phyloP scores from a whole-genome alignment of 92 coral and sea anemone species.

The Porites lobata region DNA sequence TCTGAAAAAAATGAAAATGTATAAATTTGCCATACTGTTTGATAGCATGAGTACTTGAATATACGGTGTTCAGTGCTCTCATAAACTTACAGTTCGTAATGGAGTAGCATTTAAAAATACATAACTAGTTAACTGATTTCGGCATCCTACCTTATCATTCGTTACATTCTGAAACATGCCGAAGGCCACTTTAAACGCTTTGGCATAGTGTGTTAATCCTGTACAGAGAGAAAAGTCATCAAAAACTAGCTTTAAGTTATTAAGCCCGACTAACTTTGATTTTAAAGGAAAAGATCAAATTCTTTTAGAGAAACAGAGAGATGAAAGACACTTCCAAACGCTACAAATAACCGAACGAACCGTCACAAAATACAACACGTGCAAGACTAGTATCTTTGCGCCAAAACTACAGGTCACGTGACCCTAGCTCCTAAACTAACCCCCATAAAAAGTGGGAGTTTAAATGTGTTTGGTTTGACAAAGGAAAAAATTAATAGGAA shows the following conservation, averaged over 20 bases:
- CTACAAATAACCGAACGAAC: not conserved
- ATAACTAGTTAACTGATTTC: too few relatives aligned
- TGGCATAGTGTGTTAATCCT: slow-evolving; percentile 57
- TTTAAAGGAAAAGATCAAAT: too few relatives aligned
- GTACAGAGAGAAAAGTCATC: not conserved
- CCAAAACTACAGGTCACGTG: not conserved
- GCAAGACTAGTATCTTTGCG: not conserved
- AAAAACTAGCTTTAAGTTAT: too few relatives aligned
- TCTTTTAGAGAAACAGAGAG: not conserved
- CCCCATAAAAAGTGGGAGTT: too few relatives aligned
- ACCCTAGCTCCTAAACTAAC: not conserved
- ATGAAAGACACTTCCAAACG: not conserved
- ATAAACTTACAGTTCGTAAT: too few relatives aligned
- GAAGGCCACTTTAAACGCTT: slow-evolving; percentile 60
- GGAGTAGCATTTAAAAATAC: too few relatives aligned
- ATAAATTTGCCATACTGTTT: too few relatives aligned
- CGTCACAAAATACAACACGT: not conserved
- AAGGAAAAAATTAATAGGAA: too few relatives aligned
- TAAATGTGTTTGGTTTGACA: too few relatives aligned
- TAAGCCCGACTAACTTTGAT: too few relatives aligned
- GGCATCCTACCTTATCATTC: slow-evolving; percentile 14
- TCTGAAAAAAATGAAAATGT: slow-evolving; percentile 1
- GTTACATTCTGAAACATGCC: slow-evolving; percentile 52
- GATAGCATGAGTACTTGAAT: too few relatives aligned
- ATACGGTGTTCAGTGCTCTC: too few relatives aligned